phyloP scores from a whole-genome alignment of 2,888 invertebrate species.

The Eretmocerus hayati region DNA sequence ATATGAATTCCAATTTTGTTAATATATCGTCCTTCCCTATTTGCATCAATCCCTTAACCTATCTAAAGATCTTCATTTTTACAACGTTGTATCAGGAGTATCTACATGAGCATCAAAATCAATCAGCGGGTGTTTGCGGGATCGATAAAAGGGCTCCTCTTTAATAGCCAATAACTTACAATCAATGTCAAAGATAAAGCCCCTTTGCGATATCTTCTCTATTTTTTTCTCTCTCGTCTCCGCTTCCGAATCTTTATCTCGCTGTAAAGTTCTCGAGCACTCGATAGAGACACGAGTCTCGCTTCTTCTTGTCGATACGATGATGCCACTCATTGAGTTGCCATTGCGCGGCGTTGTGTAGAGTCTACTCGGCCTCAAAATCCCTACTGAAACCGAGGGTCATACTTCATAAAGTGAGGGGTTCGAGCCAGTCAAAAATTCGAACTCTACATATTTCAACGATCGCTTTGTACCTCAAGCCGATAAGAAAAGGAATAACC shows the following conservation, averaged over 20 bases:
- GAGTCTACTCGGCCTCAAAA: slow-evolving; percentile 4
- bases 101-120: slow-evolving; percentile 8
- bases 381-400: neutral
- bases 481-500: slow-evolving; percentile 23
- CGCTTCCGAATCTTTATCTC: slow-evolving; percentile 16
- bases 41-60: too few relatives aligned
- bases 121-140: slow-evolving; percentile 7
- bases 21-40: too few relatives aligned
- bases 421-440: slow-evolving; percentile 24
- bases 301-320: too few relatives aligned
- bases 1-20: too few relatives aligned
- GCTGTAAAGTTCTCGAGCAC: slow-evolving; percentile 11
- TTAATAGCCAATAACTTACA: slow-evolving; percentile 17
- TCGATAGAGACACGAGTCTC: slow-evolving; percentile 12
- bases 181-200: slow-evolving; percentile 14
- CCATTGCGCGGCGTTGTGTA: slow-evolving; percentile 10
- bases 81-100: neutral
- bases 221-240: too few relatives aligned
- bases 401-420: slow-evolving; percentile 1
- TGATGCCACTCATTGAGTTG: slow-evolving; percentile 13
- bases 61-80: too few relatives aligned
- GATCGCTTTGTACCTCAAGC: slow-evolving; percentile 8
- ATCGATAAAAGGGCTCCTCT: neutral
- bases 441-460: slow-evolving; percentile 11
- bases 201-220: neutral